Evolutionary conservation across 64 coral and sea anemone genomes (phyloP), one percentile per base, ranked within the genome.

Genomic region (Pachyseris speciosa): DNA sequence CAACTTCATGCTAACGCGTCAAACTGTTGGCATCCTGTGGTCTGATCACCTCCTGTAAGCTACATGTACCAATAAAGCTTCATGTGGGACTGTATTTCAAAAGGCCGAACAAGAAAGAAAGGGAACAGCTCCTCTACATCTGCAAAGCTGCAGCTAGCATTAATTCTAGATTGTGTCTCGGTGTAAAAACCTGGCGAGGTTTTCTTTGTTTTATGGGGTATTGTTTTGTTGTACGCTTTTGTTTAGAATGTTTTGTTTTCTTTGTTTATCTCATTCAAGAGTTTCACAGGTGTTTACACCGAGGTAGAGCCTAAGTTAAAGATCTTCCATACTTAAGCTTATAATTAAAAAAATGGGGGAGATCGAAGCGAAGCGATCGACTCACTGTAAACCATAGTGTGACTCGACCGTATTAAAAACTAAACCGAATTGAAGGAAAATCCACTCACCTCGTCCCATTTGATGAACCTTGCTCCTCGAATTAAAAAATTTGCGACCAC

Each of bases 381-480:
- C 33, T 20, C 13, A 28, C 60, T n/a, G 13, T 49, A 60, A 64
- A 45, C 13, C 1, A 32, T 86, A 86, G 83, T 64, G 83, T 86
- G 71, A 37, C 72, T 86, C 11, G 51, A 30, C 38, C 48, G 7
- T 16, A n/a, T n/a, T n/a, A n/a, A 41, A 33, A n/a, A n/a, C n/a
- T n/a, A n/a, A n/a, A n/a, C n/a, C n/a, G n/a, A n/a, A 40, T 78
- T 7, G 29, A 80, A 88, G 20, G 20, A 48, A 8, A 40, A 55
- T 58, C 55, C 25, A 90, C 95, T 71, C 52, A 90, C 95, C 67
- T 97, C 95, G 44, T 97, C 95, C 95, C 95, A 97, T 40, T 97
- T 97, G 39, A 97, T 93, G 32, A 97, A 93, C 29, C 80, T 97
- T 33, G 91, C 86, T 72, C 95, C 95, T 90, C 95, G 91, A 63